Evolutionary conservation across 2,113 vertebrate species (phyloP).

Genomic region (Coryphaenoides rupestris): DNA sequence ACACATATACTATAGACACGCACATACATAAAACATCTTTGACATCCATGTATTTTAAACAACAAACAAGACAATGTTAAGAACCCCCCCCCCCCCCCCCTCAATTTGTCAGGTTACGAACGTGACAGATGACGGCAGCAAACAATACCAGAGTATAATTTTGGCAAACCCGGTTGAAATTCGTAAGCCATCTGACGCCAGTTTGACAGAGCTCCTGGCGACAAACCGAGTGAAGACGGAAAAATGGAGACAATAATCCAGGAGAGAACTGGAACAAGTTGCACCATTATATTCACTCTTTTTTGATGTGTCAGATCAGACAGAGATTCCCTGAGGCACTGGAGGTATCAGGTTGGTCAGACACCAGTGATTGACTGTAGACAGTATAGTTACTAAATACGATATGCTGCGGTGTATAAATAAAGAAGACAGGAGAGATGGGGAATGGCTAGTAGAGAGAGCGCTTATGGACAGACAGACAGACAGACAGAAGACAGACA

Average conservation of each 20-base stretch:
- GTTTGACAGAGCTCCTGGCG: conserved; percentile 56
- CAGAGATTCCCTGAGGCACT: conserved; percentile 17
- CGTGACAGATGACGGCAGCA: conserved; percentile 52
- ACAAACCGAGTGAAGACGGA: conserved; percentile 27
- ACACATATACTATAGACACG: conserved; percentile 15
- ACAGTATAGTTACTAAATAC: conserved; percentile 8
- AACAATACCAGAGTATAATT: conserved; percentile 53
- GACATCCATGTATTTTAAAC: conserved; percentile 9
- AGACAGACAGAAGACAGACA: background rate
- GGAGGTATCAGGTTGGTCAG: conserved; percentile 17
- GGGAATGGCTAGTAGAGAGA: background rate
- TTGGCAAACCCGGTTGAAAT: conserved; percentile 50
- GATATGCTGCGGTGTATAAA: conserved; percentile 9
- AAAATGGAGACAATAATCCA: conserved; percentile 36
- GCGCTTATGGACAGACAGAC: background rate
- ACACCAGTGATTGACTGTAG: conserved; percentile 25
- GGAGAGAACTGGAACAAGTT: conserved; percentile 45
- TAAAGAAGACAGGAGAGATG: conserved; percentile 14
- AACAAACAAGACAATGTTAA: conserved; percentile 7
- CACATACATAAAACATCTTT: background rate
- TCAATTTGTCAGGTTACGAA: conserved; percentile 35
- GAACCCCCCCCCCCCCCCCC: background rate
- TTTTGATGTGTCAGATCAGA: conserved; percentile 46
- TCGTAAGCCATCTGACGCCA: conserved; percentile 59
- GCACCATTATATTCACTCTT: conserved; percentile 41